Evolutionary conservation across 2,113 vertebrate genomes (phyloP).

Genomic region (Oreochromis tanganicae): DNA sequence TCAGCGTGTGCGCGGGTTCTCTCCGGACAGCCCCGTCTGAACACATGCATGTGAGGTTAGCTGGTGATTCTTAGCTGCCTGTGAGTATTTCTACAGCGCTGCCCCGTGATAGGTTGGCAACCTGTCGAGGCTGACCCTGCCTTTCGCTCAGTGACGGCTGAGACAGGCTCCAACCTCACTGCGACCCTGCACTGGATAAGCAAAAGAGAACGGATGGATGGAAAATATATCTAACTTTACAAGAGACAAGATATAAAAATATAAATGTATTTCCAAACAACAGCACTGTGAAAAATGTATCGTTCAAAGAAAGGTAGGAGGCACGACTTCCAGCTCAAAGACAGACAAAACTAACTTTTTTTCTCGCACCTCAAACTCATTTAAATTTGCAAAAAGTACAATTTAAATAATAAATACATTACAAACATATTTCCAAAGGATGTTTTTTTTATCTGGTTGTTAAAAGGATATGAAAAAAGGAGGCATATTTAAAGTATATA

Average conservation of each 20-base stretch:
- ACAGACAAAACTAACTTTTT: background rate
- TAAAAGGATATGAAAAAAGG: rapidly evolving
- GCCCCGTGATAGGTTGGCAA: rapidly evolving
- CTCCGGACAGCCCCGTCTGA: background rate
- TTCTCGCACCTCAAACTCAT: background rate
- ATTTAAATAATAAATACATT: background rate
- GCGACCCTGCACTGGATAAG: background rate
- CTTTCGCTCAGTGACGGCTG: background rate
- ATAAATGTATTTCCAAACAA: background rate
- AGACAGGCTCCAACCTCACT: background rate
- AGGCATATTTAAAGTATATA: background rate
- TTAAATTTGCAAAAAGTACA: background rate
- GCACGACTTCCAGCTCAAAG: background rate
- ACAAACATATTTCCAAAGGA: rapidly evolving
- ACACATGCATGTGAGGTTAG: background rate
- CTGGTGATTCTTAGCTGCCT: background rate
- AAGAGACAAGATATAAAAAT: background rate
- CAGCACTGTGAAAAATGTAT: background rate
- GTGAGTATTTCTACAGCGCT: background rate
- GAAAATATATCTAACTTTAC: background rate
- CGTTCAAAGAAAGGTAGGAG: rapidly evolving
- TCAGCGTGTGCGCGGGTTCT: background rate
- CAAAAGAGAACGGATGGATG: background rate
- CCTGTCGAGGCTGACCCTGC: background rate
- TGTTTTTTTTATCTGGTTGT: background rate